phyloP scores from a whole-genome alignment of 2,113 vertebrate genomes.

The Melanerpes formicivorus region DNA sequence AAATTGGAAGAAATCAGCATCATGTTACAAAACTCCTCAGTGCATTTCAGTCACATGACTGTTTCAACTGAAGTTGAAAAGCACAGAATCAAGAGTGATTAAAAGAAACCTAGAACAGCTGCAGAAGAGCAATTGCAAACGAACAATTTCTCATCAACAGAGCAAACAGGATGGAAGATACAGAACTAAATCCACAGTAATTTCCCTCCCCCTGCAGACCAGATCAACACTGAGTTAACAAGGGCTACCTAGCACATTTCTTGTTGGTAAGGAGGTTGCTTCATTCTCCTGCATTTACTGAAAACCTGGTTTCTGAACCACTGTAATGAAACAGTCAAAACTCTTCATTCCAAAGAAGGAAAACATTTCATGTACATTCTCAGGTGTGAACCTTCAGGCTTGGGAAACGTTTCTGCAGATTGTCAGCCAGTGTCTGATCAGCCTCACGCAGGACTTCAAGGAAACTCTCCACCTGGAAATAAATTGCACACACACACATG shows the following conservation, averaged over 20 bases:
- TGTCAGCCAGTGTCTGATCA: conserved; percentile 82
- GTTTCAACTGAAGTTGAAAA: not conserved
- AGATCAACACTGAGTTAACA: not conserved
- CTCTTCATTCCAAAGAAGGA: conserved; percentile 34
- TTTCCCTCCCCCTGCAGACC: not conserved
- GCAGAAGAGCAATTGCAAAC: not conserved
- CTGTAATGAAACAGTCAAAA: conserved; percentile 10
- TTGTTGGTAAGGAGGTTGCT: not conserved
- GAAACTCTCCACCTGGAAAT: conserved; percentile 85
- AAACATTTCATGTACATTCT: conserved; percentile 4
- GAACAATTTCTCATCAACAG: not conserved
- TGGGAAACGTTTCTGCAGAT: conserved; percentile 81
- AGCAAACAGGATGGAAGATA: conserved; percentile 34
- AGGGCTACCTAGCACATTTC: not conserved
- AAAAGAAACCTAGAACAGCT: not conserved
- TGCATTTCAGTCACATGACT: not conserved
- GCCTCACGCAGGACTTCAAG: conserved; percentile 80
- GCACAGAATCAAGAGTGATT: not conserved
- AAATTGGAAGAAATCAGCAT: not conserved
- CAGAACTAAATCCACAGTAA: not conserved
- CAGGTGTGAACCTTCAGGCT: conserved; percentile 68
- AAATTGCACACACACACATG: not conserved
- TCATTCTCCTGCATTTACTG: not conserved
- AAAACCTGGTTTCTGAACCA: not conserved
- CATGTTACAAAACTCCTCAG: not conserved